Conservation (phyloP, 2,113 vertebrate genomes). For the Cynopterus brachyotis region DNA sequence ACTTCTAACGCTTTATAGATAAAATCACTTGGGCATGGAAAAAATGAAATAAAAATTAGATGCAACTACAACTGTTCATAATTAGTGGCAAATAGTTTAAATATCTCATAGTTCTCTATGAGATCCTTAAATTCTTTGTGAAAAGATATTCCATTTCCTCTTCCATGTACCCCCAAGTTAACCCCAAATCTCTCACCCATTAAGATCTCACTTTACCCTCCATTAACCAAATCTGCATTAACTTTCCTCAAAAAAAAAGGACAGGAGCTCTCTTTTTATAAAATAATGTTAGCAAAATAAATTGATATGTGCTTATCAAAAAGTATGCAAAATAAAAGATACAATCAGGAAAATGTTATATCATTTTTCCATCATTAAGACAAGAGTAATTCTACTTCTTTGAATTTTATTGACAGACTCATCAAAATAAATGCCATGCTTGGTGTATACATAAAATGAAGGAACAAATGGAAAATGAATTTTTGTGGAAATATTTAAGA, state of each 20-base stretch:
- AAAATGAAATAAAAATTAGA: not conserved
- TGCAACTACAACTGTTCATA: not conserved
- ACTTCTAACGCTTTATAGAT: not conserved
- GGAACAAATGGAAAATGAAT: not conserved
- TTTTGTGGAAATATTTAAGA: not conserved
- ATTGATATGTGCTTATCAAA: not conserved
- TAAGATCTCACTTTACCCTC: not conserved
- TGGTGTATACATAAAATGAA: not conserved
- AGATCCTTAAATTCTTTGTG: not conserved
- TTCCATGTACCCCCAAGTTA: not conserved
- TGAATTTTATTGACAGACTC: not conserved
- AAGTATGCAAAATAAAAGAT: not conserved
- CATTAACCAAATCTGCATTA: not conserved
- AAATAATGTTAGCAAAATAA: not conserved
- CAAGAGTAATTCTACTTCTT: not conserved
- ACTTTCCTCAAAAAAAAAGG: not conserved
- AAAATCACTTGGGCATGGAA: not conserved
- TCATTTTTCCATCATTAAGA: not conserved
- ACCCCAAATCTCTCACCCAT: not conserved
- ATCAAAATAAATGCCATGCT: not conserved
- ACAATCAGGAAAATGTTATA: not conserved
- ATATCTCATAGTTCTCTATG: not conserved
- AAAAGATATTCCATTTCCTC: not conserved
- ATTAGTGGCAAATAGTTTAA: not conserved
- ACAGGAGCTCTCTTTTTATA: not conserved